Base-by-base conservation (phyloP, 2,888 invertebrate species). In the Dysmachus trigonus region DNA sequence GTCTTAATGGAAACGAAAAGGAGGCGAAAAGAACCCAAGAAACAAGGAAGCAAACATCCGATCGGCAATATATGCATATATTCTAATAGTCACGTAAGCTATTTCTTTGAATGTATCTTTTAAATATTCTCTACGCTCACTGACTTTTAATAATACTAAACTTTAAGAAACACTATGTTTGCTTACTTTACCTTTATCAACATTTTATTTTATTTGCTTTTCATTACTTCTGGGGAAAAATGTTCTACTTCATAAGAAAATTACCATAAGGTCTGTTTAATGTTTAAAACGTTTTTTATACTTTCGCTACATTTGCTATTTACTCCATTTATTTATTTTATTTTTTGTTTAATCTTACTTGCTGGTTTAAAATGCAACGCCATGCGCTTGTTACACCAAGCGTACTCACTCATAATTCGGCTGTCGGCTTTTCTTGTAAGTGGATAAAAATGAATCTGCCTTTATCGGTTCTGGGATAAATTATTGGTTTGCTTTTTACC, bases 201-300 rank as follows among this genome's bases (percentile, higher is more conserved):
- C 73, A 35, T 73, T 73, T 33, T 33, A 47, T 51, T 51, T 31
- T 51, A 76, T 76, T 76, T 38, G 22, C 22, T 8, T 33, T 79
- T 47, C 3, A 47, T 30, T 79, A 38, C 41, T 47, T 47, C 41
- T 31, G 22, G 33, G 47, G 51, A 38, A 79, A 77, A 79, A 79
- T 51, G 79, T 47, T 79, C 79, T 51, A 86, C 79, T 85, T 86
- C 86, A 86, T 86, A 86, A 86, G 86, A 86, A 85, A 86, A 86
- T 85, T 86, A 85, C 81, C 86, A 86, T 86, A 86, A 79, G 86
- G 79, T 86, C 73, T 18, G 86, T 71, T 86, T 85, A 81, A 73
- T 51, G 85, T 85, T 85, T 86, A 86, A 85, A 86, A 72, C 51
- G 73, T 86, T 31, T 72, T 62, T 62, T 62, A 62, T 22, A 62